Evolutionary conservation across 2,797 vertebrate species (phyloP).

Genomic region (Limnodromus scolopaceus): DNA sequence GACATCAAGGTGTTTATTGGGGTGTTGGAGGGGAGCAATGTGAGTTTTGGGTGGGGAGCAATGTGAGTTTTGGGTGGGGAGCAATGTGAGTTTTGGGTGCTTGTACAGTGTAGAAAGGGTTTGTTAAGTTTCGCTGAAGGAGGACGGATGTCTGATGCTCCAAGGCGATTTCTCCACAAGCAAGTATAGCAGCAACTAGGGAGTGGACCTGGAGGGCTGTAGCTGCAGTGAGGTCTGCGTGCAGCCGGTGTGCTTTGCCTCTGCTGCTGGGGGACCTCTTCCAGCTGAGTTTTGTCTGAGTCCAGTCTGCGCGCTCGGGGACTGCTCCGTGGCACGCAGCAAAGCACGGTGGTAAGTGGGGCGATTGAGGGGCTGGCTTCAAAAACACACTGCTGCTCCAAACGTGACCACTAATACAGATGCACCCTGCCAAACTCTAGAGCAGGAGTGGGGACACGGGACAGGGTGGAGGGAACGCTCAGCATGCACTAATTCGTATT

Average conservation of each 20-base stretch:
- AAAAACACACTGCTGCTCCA: background rate
- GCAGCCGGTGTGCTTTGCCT: background rate
- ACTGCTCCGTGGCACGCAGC: background rate
- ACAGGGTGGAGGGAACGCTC: background rate
- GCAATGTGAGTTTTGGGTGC: background rate
- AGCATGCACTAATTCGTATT: background rate
- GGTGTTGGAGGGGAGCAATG: background rate
- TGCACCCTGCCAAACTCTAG: background rate
- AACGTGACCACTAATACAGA: background rate
- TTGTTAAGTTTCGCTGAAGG: background rate
- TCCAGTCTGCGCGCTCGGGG: rapidly evolving
- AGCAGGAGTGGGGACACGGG: background rate
- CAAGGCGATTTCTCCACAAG: background rate
- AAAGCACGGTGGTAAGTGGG: background rate
- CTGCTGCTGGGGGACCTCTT: background rate
- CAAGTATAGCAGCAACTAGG: background rate
- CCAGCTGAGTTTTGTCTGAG: background rate
- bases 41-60: background rate
- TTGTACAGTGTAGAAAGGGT: background rate
- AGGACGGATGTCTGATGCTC: background rate
- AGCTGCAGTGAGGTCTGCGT: background rate
- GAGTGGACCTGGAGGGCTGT: background rate
- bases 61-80: background rate
- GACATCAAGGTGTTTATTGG: background rate
- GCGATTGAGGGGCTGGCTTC: background rate